Percentiles rank a stretch among this genome's conserved stretches.
Evolutionary conservation across 2,113 vertebrate species (phyloP).

Genomic region (Alligator sinensis): DNA sequence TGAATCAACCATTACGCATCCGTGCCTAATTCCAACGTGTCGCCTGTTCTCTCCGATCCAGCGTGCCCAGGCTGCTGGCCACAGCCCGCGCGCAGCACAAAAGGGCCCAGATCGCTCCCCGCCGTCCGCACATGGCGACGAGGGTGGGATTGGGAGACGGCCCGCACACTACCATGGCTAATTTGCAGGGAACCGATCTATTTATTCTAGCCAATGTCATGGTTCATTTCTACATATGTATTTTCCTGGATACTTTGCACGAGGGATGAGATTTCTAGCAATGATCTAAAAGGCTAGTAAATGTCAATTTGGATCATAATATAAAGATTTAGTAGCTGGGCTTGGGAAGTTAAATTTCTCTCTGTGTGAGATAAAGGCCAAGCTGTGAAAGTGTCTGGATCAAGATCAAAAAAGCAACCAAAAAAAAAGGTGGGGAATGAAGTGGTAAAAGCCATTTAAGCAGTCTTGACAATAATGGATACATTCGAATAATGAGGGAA

Average conservation of each 20-base stretch:
- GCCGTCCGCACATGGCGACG: too few relatives aligned
- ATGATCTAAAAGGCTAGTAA: constrained; percentile 48
- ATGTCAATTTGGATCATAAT: constrained; percentile 57
- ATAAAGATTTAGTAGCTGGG: constrained; percentile 23
- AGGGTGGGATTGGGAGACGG: too few relatives aligned
- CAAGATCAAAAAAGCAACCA: constrained; percentile 5
- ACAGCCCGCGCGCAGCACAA: too few relatives aligned
- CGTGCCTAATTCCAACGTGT: too few relatives aligned
- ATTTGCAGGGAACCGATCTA: constrained; percentile 30
- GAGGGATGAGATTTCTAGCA: constrained; percentile 45
- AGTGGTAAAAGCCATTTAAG: constrained; percentile 48
- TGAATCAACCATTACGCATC: too few relatives aligned
- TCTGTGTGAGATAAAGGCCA: constrained; percentile 29
- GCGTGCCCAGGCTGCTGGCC: too few relatives aligned
- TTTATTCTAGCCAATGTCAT: constrained; percentile 57
- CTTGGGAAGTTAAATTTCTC: constrained; percentile 56
- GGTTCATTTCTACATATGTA: constrained; percentile 57
- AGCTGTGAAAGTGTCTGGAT: constrained; percentile 47
- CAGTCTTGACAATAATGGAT: constrained; percentile 43
- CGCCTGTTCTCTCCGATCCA: too few relatives aligned
- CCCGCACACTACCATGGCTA: constrained; percentile 27
- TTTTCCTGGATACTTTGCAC: constrained; percentile 41
- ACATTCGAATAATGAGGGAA: constrained; percentile 62
- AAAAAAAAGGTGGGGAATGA: not conserved
- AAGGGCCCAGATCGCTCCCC: too few relatives aligned